Percentiles rank a stretch among this genome's conserved stretches.
phyloP scores from a whole-genome alignment of 2,888 invertebrate genomes.

The Aphrophora alni region DNA sequence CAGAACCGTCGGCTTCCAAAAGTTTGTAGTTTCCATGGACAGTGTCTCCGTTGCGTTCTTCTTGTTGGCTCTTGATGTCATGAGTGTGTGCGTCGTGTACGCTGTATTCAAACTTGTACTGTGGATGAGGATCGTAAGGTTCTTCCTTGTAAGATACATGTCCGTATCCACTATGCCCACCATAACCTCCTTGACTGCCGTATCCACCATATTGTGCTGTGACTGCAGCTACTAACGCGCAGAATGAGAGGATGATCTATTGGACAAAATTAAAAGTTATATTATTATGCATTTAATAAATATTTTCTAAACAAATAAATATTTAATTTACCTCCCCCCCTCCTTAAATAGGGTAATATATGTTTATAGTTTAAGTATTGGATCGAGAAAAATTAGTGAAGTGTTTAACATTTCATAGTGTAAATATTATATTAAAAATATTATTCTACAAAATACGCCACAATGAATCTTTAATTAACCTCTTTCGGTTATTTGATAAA shows the following conservation, averaged over 20 bases:
- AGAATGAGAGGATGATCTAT: neutral
- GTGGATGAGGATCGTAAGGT: constrained; percentile 48
- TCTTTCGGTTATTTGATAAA: no score
- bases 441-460: no score
- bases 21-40: constrained; percentile 33
- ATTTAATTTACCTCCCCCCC: no score
- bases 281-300: no score
- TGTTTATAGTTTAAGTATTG: no score
- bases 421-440: no score
- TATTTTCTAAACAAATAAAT: no score
- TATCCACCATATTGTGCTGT: constrained; percentile 30
- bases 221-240: constrained; percentile 15
- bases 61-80: constrained; percentile 68
- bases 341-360: no score
- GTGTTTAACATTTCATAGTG: no score
- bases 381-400: no score
- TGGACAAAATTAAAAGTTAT: neutral
- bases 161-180: neutral
- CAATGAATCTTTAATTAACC: no score
- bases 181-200: constrained; percentile 19
- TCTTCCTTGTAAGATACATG: constrained; percentile 56
- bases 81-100: constrained; percentile 69
- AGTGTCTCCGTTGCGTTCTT: constrained; percentile 61
- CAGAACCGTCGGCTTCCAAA: constrained; percentile 33
- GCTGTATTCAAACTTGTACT: constrained; percentile 39